Conservation (phyloP, 2,797 vertebrate species). For the Mallotus villosus region DNA sequence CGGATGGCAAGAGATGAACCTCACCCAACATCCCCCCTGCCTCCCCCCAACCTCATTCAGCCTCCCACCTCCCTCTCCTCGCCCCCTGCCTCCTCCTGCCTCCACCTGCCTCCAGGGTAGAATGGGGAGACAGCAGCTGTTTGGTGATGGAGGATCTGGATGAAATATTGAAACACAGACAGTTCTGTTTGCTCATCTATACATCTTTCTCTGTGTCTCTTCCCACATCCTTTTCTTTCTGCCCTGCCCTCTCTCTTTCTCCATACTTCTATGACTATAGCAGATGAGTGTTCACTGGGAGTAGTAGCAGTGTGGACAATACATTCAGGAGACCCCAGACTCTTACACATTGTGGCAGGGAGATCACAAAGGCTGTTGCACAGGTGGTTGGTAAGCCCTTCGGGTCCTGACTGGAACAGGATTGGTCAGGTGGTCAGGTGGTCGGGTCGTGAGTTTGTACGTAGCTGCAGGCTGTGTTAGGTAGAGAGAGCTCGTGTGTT, state of each 20-base stretch:
- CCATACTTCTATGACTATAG: conserved; percentile 36
- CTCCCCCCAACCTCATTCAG: neutral
- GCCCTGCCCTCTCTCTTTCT: conserved; percentile 11
- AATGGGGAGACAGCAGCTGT: neutral
- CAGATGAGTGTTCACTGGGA: conserved; percentile 3
- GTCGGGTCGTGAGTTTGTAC: no score
- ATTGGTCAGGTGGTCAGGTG: no score
- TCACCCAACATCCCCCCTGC: neutral
- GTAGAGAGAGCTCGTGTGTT: no score
- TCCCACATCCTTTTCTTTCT: conserved; percentile 7
- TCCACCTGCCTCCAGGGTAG: conserved; percentile 4
- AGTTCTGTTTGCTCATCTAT: conserved; percentile 19
- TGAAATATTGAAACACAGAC: conserved; percentile 1
- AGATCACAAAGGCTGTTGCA: no score
- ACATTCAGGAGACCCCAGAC: no score
- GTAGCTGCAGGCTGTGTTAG: no score
- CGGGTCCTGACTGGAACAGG: no score
- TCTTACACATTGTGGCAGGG: no score
- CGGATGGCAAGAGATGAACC: no score
- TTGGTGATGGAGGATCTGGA: no score
- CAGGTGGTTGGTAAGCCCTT: no score
- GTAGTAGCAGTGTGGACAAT: no score
- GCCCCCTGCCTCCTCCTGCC: neutral
- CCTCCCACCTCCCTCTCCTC: neutral
- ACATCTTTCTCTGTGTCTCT: conserved; percentile 23